Conservation (phyloP, 2,113 vertebrate genomes). For the Malurus alboscapulatus region DNA sequence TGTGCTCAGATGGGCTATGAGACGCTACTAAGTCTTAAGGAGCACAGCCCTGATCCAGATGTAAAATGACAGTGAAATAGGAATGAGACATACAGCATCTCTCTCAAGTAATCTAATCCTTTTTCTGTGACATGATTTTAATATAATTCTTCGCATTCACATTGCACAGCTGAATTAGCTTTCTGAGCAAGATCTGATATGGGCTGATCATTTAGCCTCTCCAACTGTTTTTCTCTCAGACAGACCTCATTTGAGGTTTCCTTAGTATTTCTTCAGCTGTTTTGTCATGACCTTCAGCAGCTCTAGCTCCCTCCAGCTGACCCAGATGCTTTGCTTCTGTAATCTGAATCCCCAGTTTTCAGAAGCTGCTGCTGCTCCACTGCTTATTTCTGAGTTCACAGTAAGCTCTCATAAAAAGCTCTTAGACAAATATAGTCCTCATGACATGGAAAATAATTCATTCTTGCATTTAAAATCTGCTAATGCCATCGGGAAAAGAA, state of each 20-base stretch:
- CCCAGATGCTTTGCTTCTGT: not conserved
- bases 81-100: not conserved
- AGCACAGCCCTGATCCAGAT: not conserved
- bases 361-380: not conserved
- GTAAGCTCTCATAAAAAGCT: not conserved
- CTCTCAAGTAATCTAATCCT: not conserved
- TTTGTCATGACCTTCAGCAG: not conserved
- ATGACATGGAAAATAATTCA: not conserved
- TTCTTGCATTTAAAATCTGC: not conserved
- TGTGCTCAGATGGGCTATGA: not conserved
- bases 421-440: not conserved
- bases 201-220: not conserved
- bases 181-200: not conserved
- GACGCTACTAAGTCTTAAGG: not conserved
- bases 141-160: not conserved
- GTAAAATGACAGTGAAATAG: not conserved
- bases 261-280: conserved; percentile 6
- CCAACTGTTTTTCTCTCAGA: not conserved
- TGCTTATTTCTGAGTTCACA: not conserved
- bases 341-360: not conserved
- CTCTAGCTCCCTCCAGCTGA: not conserved
- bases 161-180: not conserved
- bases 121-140: not conserved
- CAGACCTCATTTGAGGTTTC: not conserved
- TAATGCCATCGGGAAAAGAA: not conserved